Evolutionary conservation across 2,888 invertebrate species (phyloP).

Genomic region (Vanessa cardui): DNA sequence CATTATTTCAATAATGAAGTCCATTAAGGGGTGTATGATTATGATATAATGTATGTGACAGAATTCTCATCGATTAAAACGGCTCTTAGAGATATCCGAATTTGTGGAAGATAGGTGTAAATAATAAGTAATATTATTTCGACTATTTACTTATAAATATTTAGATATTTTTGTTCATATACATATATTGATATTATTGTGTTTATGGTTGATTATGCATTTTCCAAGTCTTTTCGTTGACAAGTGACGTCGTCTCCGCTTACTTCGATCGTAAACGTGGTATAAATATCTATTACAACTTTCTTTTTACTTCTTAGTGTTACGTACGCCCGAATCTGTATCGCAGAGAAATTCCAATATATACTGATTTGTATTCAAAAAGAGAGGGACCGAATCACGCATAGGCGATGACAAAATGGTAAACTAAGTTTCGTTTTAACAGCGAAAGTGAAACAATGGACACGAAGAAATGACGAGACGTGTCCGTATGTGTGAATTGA

Average conservation of each 20-base stretch:
- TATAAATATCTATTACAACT: conserved; percentile 53
- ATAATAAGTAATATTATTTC: too few species aligned
- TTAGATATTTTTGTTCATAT: neutral
- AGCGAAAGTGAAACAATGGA: conserved; percentile 56
- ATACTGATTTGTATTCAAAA: conserved; percentile 70
- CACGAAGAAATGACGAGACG: conserved; percentile 39
- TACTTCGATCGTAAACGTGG: conserved; percentile 39
- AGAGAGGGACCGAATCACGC: conserved; percentile 60
- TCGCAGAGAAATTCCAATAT: conserved; percentile 68
- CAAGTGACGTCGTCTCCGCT: conserved; percentile 34
- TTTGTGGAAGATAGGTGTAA: too few species aligned
- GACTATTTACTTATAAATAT: too few species aligned
- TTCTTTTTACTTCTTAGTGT: conserved; percentile 66
- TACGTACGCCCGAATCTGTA: conserved; percentile 64
- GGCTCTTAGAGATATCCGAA: too few species aligned
- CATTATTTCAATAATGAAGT: too few species aligned
- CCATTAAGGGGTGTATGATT: too few species aligned
- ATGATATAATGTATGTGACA: too few species aligned
- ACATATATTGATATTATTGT: neutral
- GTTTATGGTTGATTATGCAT: neutral
- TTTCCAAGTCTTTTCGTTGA: conserved; percentile 11
- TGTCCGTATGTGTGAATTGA: conserved; percentile 27
- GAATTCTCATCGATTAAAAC: too few species aligned
- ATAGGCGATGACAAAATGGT: conserved; percentile 59
- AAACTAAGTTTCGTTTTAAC: conserved; percentile 52